Evolutionary conservation across 1,140 invertebrate genomes (phyloP).

Genomic region (Aphis craccivora): DNA sequence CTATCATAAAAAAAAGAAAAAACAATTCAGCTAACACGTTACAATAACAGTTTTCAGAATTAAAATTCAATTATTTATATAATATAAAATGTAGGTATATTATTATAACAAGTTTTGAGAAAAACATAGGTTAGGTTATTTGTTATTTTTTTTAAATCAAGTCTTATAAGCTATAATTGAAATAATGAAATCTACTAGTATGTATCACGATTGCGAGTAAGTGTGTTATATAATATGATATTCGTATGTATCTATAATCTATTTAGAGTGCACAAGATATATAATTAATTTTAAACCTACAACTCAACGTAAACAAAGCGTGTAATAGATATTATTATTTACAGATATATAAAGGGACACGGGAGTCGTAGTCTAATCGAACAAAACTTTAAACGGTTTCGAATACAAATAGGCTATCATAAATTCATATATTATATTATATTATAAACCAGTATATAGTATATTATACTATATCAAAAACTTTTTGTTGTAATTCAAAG

Average conservation of each 20-base stretch:
- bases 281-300: constrained; percentile 17
- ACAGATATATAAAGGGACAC: not conserved
- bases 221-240: not conserved
- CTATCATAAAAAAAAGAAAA: not conserved
- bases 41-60: not conserved
- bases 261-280: not conserved
- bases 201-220: not conserved
- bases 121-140: not conserved
- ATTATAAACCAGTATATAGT: not conserved
- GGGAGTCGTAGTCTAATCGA: not conserved
- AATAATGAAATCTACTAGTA: not conserved
- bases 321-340: not conserved
- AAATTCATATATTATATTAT: not conserved
- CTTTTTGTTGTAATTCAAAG: not conserved
- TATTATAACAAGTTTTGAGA: not conserved
- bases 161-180: not conserved
- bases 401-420: not conserved
- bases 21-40: not conserved
- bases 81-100: not conserved
- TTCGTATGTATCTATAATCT: not conserved
- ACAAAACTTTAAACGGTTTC: constrained; percentile 22
- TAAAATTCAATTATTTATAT: constrained; percentile 16
- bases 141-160: no score
- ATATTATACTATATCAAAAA: not conserved
- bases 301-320: not conserved